These are phyloP conservation scores for Dioctria rufipes DNA, from an alignment of 2,888 invertebrate genomes.

Conservation along the genomic window DNA sequence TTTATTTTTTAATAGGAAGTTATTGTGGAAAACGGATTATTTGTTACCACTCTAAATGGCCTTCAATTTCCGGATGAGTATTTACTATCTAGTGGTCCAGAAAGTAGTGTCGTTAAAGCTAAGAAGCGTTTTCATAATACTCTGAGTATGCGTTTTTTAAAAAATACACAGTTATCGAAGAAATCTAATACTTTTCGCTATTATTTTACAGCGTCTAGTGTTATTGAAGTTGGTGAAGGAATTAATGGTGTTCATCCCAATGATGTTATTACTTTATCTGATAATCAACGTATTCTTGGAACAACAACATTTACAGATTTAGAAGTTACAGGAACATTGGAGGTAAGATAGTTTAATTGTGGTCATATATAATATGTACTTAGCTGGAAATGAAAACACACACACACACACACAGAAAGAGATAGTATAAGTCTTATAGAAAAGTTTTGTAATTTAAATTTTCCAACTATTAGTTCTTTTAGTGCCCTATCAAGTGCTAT, in stretches of 20 bases:
- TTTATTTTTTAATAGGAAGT: conserved; percentile 68
- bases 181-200: neutral
- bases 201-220: conserved; percentile 62
- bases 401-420: no score
- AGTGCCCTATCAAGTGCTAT: no score
- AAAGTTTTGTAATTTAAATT: conserved; percentile 3
- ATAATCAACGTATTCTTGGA: conserved; percentile 70
- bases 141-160: conserved; percentile 64
- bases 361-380: no score
- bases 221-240: conserved; percentile 68
- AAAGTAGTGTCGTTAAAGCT: conserved; percentile 69
- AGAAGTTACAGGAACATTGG: conserved; percentile 72
- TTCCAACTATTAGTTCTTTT: neutral
- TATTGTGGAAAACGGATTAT: conserved; percentile 65
- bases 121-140: conserved; percentile 72
- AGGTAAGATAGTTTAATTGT: conserved; percentile 65
- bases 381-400: no score
- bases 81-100: conserved; percentile 68
- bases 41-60: conserved; percentile 70
- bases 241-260: conserved; percentile 72
- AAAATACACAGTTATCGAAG: neutral
- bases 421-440: no score
- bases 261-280: conserved; percentile 72
- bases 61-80: conserved; percentile 74
- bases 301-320: conserved; percentile 73